Evolutionary conservation across 2,797 vertebrate genomes (phyloP), one percentile per base, ranked within the genome.

Genomic region (Acanthiza pusilla): DNA sequence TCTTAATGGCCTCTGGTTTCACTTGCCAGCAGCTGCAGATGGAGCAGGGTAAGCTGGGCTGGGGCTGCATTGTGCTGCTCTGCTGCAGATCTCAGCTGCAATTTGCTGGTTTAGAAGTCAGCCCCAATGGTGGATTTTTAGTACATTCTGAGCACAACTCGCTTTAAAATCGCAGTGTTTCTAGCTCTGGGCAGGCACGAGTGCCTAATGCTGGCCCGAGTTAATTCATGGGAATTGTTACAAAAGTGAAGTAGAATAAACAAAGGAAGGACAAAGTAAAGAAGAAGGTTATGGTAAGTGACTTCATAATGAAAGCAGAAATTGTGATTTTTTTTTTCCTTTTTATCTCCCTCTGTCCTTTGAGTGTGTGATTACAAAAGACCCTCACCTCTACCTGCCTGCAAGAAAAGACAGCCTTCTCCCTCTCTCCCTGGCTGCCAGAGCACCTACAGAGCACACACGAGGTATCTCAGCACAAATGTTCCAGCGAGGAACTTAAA

Each of bases 11-110:
- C 80, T 95, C 92, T 94, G 91, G 79, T 84, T 94, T 94, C 67
- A 81, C 88, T 93, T 97, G 96, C 96, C 96, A 97, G 95, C 85
- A 90, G 60, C 95, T 96, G 96, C 96, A 97, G 95, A 95, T 96
- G 96, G 92, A 96, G 77, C 42, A 34, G 95, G 93, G 90, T 89
- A 94, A 89, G 90, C 87, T 87, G 94, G 68, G 84, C 88, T 77
- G 91, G 61, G 91, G 45, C 89, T 94, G 78, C 66, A n/a, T 60
- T 5, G 1, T n/a, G 27, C 72, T 65, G 94, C n/a, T 72, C 91
- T 89, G 65, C 61, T 86, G 94, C 63, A 94, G 76, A 93, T 89
- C 89, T 81, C 89, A 80, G 94, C 87, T 92, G 82, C 79, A 58
- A 61, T 95, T 73, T 81, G 82, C 79, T 84, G 4, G 19, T 42